Conservation (phyloP, 2,888 invertebrate genomes). For the Mythimna loreyi region DNA sequence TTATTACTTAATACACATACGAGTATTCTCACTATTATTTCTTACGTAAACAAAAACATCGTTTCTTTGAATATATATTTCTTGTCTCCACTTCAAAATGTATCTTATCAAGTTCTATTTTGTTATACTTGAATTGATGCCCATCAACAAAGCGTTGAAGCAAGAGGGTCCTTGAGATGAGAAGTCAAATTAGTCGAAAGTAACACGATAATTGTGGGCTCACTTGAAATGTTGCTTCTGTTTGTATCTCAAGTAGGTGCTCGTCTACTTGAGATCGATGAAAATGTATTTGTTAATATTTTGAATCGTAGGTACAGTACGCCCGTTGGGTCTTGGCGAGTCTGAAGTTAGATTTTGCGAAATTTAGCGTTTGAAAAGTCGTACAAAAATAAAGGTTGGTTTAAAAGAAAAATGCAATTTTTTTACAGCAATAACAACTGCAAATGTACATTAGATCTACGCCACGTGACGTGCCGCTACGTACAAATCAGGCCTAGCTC, state of each 20-base stretch:
- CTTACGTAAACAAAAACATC: neutral
- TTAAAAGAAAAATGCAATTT: no score
- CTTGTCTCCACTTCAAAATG: conserved; percentile 6
- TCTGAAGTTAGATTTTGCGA: no score
- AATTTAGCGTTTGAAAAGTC: no score
- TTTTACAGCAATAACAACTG: no score
- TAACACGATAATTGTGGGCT: conserved; percentile 79
- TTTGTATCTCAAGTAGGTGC: conserved; percentile 32
- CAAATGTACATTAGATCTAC: no score
- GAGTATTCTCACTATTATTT: neutral
- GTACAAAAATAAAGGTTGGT: no score
- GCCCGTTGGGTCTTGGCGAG: no score
- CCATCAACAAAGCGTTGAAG: conserved; percentile 74
- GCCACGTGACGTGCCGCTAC: no score
- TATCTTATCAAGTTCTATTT: conserved; percentile 18
- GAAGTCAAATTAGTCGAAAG: conserved; percentile 79
- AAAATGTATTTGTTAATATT: conserved; percentile 43
- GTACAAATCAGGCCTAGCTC: no score
- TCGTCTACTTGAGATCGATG: conserved; percentile 54
- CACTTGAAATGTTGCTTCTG: conserved; percentile 63
- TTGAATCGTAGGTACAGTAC: neutral
- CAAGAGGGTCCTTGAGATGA: conserved; percentile 73
- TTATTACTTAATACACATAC: no score
- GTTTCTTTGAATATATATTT: neutral
- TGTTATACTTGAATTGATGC: conserved; percentile 51